phyloP scores from a whole-genome alignment of 2,888 invertebrate species.

The Scaeva pyrastri region DNA sequence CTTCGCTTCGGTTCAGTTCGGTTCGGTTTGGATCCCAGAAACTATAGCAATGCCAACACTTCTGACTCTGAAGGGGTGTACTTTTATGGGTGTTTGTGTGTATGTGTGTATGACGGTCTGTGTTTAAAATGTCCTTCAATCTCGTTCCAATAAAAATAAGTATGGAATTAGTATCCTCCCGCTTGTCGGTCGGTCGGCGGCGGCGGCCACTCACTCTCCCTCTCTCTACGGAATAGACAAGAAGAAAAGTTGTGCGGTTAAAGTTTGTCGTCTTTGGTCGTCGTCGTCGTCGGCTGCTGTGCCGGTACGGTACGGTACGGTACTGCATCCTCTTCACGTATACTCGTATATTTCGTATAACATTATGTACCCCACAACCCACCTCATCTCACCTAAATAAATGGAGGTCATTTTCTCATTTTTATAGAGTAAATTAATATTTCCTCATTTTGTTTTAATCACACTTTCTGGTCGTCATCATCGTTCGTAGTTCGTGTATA shows the following conservation, averaged over 20 bases:
- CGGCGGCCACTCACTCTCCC: no score
- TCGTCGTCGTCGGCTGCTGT: not conserved
- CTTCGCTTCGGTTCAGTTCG: no score
- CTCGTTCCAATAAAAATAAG: slow-evolving; percentile 53
- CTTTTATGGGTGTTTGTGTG: slow-evolving; percentile 1
- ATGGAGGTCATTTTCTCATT: slow-evolving; percentile 31
- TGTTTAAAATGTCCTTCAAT: slow-evolving; percentile 25
- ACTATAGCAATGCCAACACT: slow-evolving; percentile 7
- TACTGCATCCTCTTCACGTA: not conserved
- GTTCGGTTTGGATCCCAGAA: not conserved
- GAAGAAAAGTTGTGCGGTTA: slow-evolving; percentile 63
- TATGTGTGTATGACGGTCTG: not conserved
- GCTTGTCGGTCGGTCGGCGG: not conserved
- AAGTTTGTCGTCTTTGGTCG: slow-evolving; percentile 48
- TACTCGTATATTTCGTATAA: not conserved
- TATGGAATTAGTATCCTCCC: slow-evolving; percentile 55
- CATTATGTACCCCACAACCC: not conserved
- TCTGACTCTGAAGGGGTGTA: slow-evolving; percentile 9
- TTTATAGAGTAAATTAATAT: slow-evolving; percentile 72
- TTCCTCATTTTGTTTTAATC: slow-evolving; percentile 72
- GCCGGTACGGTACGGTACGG: no score
- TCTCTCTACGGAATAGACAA: slow-evolving; percentile 35
- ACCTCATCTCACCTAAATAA: not conserved
- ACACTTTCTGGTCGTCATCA: slow-evolving; percentile 54
- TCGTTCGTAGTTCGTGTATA: not conserved